These are phyloP conservation scores for Synanceia verrucosa DNA, from an alignment of 2,797 vertebrate species.

Conservation along the genomic window DNA sequence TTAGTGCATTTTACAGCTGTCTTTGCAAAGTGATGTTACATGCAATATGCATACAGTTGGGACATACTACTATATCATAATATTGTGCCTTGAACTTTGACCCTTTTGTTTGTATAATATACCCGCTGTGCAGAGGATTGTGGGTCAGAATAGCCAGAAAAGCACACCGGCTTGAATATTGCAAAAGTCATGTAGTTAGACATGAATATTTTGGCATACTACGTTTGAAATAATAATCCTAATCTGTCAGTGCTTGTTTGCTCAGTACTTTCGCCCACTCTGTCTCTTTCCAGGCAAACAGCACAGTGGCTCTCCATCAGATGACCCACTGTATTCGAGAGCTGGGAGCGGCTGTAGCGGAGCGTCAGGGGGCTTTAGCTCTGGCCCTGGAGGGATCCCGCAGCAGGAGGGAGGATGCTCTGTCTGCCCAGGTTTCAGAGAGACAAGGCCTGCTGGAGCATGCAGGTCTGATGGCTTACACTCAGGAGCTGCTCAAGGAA, in stretches of 20 bases:
- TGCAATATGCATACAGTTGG: no score
- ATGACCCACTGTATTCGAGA: conserved; percentile 87
- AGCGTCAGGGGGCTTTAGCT: conserved; percentile 86
- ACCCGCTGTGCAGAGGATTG: no score
- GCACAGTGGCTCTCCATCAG: conserved; percentile 89
- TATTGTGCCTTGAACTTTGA: no score
- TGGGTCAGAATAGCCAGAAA: no score
- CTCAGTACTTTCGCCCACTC: not conserved
- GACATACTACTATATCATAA: no score
- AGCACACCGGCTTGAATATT: no score
- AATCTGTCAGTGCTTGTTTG: not conserved
- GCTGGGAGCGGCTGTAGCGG: conserved; percentile 86
- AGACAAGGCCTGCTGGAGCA: conserved; percentile 91
- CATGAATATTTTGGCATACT: no score
- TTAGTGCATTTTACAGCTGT: no score
- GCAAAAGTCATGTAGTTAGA: no score
- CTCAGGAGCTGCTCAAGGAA: conserved; percentile 96
- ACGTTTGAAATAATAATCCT: no score
- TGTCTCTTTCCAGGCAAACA: conserved; percentile 83
- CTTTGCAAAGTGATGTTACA: no score
- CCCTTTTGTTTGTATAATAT: no score
- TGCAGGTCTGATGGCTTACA: conserved; percentile 90
- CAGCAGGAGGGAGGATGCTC: conserved; percentile 80
- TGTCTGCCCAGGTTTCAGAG: conserved; percentile 88
- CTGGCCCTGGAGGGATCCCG: conserved; percentile 88